These are phyloP conservation scores for Motacilla alba DNA, from an alignment of 2,113 vertebrate species.

Conservation along the genomic window DNA sequence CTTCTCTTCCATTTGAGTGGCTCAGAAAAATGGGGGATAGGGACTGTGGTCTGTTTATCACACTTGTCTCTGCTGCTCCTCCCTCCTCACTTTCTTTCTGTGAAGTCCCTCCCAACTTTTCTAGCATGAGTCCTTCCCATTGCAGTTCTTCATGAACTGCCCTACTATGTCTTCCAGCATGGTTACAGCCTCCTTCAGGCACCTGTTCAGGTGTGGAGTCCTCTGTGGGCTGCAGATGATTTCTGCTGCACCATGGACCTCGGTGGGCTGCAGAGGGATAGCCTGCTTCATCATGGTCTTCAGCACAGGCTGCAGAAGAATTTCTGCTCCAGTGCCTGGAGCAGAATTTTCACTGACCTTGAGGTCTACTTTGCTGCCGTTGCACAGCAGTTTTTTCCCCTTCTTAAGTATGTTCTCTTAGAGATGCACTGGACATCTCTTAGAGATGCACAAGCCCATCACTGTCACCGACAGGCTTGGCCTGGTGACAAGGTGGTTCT, in stretches of 20 bases:
- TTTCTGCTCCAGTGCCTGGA: not conserved
- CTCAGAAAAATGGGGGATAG: too few relatives aligned
- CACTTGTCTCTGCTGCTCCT: not conserved
- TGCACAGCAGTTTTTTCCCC: not conserved
- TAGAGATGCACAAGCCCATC: not conserved
- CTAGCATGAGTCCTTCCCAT: not conserved
- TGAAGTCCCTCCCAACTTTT: not conserved
- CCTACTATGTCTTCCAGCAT: not conserved
- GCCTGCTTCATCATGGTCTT: not conserved
- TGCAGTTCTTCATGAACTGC: not conserved
- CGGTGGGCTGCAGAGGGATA: not conserved
- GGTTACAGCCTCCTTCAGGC: not conserved
- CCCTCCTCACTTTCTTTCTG: rapidly evolving
- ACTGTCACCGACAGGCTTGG: rapidly evolving
- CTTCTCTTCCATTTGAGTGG: rapidly evolving
- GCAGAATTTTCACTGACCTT: not conserved
- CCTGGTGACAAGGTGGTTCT: rapidly evolving
- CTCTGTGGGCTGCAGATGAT: rapidly evolving
- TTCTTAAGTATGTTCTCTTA: not conserved
- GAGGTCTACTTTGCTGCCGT: not conserved
- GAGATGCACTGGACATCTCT: not conserved
- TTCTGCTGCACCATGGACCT: not conserved
- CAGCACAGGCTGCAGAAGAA: not conserved
- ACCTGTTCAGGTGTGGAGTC: not conserved
- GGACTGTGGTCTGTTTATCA: not conserved